phyloP scores from a whole-genome alignment of 2,888 invertebrate genomes.

The Tetranychus piercei region DNA sequence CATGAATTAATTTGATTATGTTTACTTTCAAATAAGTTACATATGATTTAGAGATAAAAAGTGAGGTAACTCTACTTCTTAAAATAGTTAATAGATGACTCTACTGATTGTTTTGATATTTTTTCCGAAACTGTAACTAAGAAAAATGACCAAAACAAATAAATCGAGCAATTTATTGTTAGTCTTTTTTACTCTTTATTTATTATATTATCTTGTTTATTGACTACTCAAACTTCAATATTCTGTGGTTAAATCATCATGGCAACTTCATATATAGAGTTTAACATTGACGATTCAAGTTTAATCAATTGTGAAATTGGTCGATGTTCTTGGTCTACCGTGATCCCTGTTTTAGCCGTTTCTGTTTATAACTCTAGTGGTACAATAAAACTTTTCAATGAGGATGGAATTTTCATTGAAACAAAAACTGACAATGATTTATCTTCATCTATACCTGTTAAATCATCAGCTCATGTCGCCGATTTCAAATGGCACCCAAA shows the following conservation, averaged over 20 bases:
- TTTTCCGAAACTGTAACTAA: no score
- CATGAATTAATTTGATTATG: no score
- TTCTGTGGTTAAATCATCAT: not conserved
- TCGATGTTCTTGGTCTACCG: slow-evolving; percentile 11
- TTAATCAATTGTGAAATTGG: slow-evolving; percentile 11
- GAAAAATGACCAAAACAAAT: no score
- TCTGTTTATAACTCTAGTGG: slow-evolving; percentile 15
- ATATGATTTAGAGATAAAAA: no score
- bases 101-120: no score
- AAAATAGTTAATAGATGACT: no score
- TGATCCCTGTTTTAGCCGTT: slow-evolving; percentile 12
- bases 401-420: slow-evolving; percentile 12
- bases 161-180: no score
- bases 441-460: slow-evolving; percentile 45
- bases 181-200: no score
- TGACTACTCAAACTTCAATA: no score
- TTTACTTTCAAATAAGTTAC: no score
- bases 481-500: slow-evolving; percentile 76
- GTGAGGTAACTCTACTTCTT: no score
- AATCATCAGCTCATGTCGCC: slow-evolving; percentile 58
- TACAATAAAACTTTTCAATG: slow-evolving; percentile 16
- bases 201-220: no score
- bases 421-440: not conserved
- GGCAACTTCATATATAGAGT: slow-evolving; percentile 17
- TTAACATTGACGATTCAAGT: slow-evolving; percentile 15